Evolutionary conservation across 1,140 invertebrate species (phyloP).

Genomic region (Popillia japonica): DNA sequence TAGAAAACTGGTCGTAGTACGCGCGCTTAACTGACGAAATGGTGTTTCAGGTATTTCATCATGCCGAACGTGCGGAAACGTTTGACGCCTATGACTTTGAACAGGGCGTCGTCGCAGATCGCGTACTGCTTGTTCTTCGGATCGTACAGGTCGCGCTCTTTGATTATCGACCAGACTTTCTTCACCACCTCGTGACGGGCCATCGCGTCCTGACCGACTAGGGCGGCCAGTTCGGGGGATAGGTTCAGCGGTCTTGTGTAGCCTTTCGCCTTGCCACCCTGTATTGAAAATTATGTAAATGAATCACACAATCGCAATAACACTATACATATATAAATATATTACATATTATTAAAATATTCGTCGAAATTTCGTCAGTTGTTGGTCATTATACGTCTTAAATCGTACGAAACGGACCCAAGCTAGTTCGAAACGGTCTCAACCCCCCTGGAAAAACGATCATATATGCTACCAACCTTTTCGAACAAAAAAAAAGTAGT

Average conservation of each 20-base stretch:
- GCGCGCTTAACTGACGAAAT: slow-evolving; percentile 73
- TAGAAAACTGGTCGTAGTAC: neutral
- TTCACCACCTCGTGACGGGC: slow-evolving; percentile 93
- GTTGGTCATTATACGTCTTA: too few species aligned
- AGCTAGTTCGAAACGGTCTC: too few species aligned
- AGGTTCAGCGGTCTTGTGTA: slow-evolving; percentile 84
- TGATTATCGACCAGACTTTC: slow-evolving; percentile 91
- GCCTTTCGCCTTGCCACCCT: slow-evolving; percentile 66
- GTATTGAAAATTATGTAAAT: too few species aligned
- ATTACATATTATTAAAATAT: too few species aligned
- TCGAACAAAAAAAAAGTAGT: too few species aligned
- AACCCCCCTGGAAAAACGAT: too few species aligned
- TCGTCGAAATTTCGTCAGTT: too few species aligned
- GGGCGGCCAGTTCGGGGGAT: slow-evolving; percentile 83
- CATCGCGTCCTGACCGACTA: slow-evolving; percentile 87
- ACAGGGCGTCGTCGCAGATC: slow-evolving; percentile 89
- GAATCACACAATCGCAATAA: too few species aligned
- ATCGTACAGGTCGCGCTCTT: slow-evolving; percentile 90
- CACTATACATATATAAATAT: too few species aligned
- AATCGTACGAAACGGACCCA: too few species aligned
- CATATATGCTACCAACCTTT: too few species aligned
- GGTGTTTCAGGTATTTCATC: slow-evolving; percentile 94
- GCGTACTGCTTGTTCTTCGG: slow-evolving; percentile 94
- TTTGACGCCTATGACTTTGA: slow-evolving; percentile 89
- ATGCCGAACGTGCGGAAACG: slow-evolving; percentile 92